A percentile compares a stretch with the other conserved stretches of the same genome.
Evolutionary conservation across 2,888 invertebrate species (phyloP).

Genomic region (Carpatolechia fugitivella): DNA sequence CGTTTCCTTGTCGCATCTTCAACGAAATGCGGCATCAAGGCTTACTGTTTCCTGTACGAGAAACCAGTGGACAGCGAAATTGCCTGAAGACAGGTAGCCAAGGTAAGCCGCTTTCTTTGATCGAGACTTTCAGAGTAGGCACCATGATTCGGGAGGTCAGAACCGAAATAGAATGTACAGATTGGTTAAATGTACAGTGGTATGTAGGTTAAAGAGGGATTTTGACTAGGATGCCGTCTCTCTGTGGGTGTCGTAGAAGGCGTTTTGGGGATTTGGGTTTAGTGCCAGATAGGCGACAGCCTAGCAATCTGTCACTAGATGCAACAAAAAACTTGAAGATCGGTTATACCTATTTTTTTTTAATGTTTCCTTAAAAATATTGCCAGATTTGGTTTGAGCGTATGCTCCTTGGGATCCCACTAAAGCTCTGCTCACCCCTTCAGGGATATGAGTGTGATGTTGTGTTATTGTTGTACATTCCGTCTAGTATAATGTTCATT

Average conservation of each 20-base stretch:
- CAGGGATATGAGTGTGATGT: no score
- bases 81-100: constrained; percentile 66
- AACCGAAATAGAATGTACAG: constrained; percentile 7
- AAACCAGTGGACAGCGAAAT: constrained; percentile 74
- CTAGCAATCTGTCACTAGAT: no score
- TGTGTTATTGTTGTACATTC: no score
- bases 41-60: constrained; percentile 60
- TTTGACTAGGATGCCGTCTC: neutral
- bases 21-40: constrained; percentile 32
- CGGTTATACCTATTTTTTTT: no score
- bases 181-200: constrained; percentile 3
- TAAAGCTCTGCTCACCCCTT: no score
- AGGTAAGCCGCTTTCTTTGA: constrained; percentile 66
- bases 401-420: no score
- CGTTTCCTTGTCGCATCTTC: neutral
- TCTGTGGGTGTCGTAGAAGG: neutral
- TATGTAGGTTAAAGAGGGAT: neutral
- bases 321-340: no score
- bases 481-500: no score
- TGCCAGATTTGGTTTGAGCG: no score
- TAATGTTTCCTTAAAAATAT: no score
- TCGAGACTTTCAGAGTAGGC: constrained; percentile 32
- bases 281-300: no score
- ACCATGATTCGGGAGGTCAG: constrained; percentile 21
- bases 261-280: no score